phyloP scores from a whole-genome alignment of 53 echinoderm and acorn worm species.

The Holothuria scabra region DNA sequence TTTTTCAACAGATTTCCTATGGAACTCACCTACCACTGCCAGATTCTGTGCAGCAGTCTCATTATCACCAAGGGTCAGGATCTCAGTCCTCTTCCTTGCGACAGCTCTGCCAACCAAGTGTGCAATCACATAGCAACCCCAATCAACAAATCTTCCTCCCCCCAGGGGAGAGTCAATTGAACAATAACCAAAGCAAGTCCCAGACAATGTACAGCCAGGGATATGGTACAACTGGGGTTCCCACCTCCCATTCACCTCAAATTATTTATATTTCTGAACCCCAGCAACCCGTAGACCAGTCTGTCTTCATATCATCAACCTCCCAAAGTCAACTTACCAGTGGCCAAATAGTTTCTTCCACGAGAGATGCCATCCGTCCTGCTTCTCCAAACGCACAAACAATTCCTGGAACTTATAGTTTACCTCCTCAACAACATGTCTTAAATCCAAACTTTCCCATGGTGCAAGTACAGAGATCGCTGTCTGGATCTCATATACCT shows the following conservation, averaged over 20 bases:
- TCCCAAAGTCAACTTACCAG: conserved; percentile 30
- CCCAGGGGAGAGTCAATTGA: conserved; percentile 9
- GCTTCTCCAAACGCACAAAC: conserved; percentile 40
- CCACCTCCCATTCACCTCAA: conserved; percentile 28
- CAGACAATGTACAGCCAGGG: conserved; percentile 36
- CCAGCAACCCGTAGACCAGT: conserved; percentile 19
- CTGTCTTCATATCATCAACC: conserved; percentile 19
- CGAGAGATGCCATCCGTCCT: conserved; percentile 48
- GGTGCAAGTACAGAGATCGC: conserved; percentile 25
- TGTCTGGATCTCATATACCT: conserved; percentile 18
- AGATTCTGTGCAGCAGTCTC: conserved; percentile 60
- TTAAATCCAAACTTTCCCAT: conserved; percentile 24
- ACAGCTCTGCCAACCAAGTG: conserved; percentile 38
- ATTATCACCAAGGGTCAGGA: conserved; percentile 39
- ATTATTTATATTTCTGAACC: conserved; percentile 43
- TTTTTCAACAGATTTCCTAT: conserved; percentile 35
- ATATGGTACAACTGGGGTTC: conserved; percentile 13
- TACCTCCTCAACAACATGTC: conserved; percentile 26
- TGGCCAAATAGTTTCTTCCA: conserved; percentile 25
- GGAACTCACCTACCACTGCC: conserved; percentile 35
- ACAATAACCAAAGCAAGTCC: conserved; percentile 31
- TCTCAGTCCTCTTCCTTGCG: conserved; percentile 33
- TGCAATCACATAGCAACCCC: conserved; percentile 35
- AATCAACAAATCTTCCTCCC: neutral
- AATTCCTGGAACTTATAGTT: conserved; percentile 10